Base-by-base conservation (phyloP, 1,140 invertebrate genomes). In the Drosophila nasuta region DNA sequence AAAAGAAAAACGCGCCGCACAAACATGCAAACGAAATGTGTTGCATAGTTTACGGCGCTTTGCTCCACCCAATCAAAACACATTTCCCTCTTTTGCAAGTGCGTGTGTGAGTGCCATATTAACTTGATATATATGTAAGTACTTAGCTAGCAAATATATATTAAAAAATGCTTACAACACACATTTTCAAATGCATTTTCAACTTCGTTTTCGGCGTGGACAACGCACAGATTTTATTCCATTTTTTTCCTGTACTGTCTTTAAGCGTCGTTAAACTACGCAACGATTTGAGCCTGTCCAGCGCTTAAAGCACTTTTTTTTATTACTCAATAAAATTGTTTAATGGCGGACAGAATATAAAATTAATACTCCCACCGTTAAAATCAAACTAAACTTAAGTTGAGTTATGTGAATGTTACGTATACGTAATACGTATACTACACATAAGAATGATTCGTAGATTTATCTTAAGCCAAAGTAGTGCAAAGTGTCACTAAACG, bases 21-120 rank as follows among this genome's bases (percentile, higher is more conserved):
- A 87, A 86, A 82, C 79, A 79, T 87, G 82, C 79, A 82, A 88
- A 71, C 79, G 73, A 80, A 85, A 85, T 87, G 83, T 87, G 83
- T 88, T 87, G 82, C 82, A 88, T 82, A 87, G 79, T 88, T 88
- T 80, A 83, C 80, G 73, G 73, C 82, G 68, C 51, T 11, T 33
- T 51, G 7, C 25, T 43, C 65, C 33, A 65, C 17, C 68, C 57
- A 68, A 49, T 20, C 64, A 68, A 62, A 52, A 58, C 45, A 38
- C 41, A 59, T 62, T 2, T 17, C 33, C 33, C 35, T 10, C 8
- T 38, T 38, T 5, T 54, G 35, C n/a, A 17, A 41, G 51, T 35
- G 60, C 20, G 15, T 45, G 25, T 54, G 30, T 63, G 43, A 57
- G 48, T 60, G 41, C 20, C 81, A 80, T 85, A 85, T 85, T 85